Base-by-base conservation (phyloP, 2,888 invertebrate species). In the Polia nebulosa region DNA sequence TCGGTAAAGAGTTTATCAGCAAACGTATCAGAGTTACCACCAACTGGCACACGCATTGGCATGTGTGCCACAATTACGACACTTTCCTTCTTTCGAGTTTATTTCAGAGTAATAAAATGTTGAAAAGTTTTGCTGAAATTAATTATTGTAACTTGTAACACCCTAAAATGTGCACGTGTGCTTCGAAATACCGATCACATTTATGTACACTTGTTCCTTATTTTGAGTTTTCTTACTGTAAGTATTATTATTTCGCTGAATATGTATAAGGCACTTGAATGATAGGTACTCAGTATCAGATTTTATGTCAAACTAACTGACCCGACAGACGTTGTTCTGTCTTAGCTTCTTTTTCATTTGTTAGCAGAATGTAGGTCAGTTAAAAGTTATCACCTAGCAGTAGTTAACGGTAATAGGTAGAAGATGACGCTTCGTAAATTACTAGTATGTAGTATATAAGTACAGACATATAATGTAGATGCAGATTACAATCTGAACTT, bases 11-110 rank as follows among this genome's bases (percentile, higher is more conserved):
- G n/a, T 39, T 69, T 62, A 78, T 53, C 29, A 22, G 13, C n/a
- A 52, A 60, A 53, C 36, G 41, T 61, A 25, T 36, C 56, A 45
- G 45, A 15, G 39, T 70, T 76, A 70, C 29, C n/a, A 77, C n/a
- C n/a, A n/a, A 70, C 39, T 17, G 17, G 20, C 60, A 49, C 57
- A 58, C 36, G 29, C 20, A 41, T 20, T 25, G 34, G n/a, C 47
- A 77, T 73, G 61, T 73, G 61, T 69, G 70, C 56, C 32, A 52
- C 4, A 22, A 44, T 36, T 55, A 45, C 3, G 5, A 20, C 6
- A 53, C 1, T 34, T 34, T 49, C 9, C 7, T 27, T n/a, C 6
- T 20, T 20, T 62, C 6, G 8, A 11, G 20, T 60, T 61, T 52
- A n/a, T 71, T 34, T 51, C 3, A 15, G n/a, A 9, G 20, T 20